Percentiles rank a stretch among this genome's conserved stretches.
These are phyloP conservation scores for Psylliodes chrysocephalus DNA, from an alignment of 2,888 invertebrate genomes.

Conservation along the genomic window DNA sequence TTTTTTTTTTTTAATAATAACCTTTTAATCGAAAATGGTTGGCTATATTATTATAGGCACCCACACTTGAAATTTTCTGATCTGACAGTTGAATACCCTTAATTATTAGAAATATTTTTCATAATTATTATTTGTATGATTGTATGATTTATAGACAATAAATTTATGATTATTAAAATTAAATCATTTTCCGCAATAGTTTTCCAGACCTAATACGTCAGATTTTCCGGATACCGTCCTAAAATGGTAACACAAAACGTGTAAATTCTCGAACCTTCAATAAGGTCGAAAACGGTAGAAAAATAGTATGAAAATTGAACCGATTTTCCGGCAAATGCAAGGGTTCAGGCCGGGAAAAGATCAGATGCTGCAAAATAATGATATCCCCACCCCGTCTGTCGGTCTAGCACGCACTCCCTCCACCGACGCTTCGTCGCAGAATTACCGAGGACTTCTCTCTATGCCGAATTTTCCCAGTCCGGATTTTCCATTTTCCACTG, in stretches of 20 bases:
- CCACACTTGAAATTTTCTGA: no score
- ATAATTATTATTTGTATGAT: no score
- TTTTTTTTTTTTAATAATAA: no score
- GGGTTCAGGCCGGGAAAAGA: slow-evolving; percentile 57
- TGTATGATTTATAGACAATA: no score
- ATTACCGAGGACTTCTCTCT: slow-evolving; percentile 50
- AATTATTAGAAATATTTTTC: no score
- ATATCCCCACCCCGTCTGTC: slow-evolving; percentile 54
- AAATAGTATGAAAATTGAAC: slow-evolving; percentile 46
- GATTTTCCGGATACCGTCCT: not conserved
- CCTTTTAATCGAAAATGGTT: no score
- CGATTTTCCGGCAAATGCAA: slow-evolving; percentile 49
- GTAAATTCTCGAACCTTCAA: slow-evolving; percentile 26
- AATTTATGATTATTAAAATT: no score
- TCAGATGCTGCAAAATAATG: slow-evolving; percentile 62
- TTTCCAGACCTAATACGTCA: no score
- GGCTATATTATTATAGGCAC: no score
- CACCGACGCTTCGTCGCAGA: slow-evolving; percentile 55
- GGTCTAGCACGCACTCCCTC: slow-evolving; percentile 49
- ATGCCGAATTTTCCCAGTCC: slow-evolving; percentile 58
- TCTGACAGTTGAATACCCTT: no score
- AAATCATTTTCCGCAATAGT: no score
- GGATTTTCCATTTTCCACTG: slow-evolving; percentile 54
- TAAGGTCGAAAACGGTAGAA: slow-evolving; percentile 43
- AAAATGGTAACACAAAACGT: not conserved